These are phyloP conservation scores for Ictalurus furcatus DNA, from an alignment of 2,113 vertebrate species.

Conservation along the genomic window DNA sequence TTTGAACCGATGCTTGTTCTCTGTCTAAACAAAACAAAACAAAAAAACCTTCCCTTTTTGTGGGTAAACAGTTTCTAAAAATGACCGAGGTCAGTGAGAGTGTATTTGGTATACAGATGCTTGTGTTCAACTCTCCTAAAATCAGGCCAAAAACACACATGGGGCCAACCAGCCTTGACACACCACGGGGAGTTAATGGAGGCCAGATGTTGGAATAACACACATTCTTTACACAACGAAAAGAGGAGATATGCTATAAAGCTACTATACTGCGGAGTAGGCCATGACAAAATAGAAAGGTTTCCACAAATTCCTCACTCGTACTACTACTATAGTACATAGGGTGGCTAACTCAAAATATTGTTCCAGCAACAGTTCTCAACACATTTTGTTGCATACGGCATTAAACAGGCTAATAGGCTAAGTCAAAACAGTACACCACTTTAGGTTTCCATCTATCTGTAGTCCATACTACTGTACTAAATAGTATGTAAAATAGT, in stretches of 20 bases:
- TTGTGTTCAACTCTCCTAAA: conserved; percentile 41
- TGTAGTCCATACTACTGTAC: not conserved
- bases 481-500: not conserved
- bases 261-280: conserved; percentile 2
- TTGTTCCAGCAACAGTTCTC: not conserved
- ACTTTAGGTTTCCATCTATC: not conserved
- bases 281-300: not conserved
- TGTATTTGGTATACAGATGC: conserved; percentile 5
- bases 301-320: not conserved
- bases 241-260: conserved; percentile 26
- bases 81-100: conserved; percentile 31
- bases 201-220: conserved; percentile 83
- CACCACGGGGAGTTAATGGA: conserved; percentile 78
- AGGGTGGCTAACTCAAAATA: not conserved
- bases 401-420: not conserved
- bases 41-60: not conserved
- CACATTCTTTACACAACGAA: conserved; percentile 66
- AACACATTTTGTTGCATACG: not conserved
- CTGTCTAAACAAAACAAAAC: conserved; percentile 1
- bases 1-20: not conserved
- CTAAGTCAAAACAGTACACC: not conserved
- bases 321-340: not conserved
- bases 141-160: conserved; percentile 44
- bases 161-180: conserved; percentile 58
- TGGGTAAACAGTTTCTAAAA: conserved; percentile 30